Percentiles rank a stretch among this genome's conserved stretches.
Conservation (phyloP, 1,140 invertebrate genomes). For the Temnothorax nylanderi region DNA sequence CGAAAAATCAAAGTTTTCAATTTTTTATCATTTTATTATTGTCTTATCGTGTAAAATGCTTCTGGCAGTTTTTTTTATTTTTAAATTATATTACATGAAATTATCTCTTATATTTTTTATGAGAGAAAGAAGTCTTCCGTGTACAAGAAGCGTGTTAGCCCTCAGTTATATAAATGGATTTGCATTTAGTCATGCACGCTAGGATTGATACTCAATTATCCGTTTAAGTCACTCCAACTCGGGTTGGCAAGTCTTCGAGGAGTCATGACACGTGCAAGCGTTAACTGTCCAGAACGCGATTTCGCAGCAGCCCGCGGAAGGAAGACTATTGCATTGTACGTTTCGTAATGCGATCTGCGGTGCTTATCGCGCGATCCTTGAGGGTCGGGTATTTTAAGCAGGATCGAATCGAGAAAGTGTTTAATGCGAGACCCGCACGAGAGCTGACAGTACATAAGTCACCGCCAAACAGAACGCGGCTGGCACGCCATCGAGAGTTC, state of each 20-base stretch:
- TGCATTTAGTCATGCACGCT: constrained; percentile 26
- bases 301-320: constrained; percentile 67
- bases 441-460: constrained; percentile 61
- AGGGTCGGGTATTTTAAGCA: constrained; percentile 67
- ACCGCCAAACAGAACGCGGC: constrained; percentile 46
- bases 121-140: neutral
- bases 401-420: constrained; percentile 77
- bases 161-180: constrained; percentile 40
- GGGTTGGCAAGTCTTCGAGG: neutral
- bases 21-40: neutral
- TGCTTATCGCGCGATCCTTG: constrained; percentile 59
- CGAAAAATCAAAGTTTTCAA: neutral
- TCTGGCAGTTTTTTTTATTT: neutral
- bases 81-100: neutral
- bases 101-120: neutral
- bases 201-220: constrained; percentile 26
- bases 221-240: constrained; percentile 17
- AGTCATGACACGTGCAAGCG: constrained; percentile 25
- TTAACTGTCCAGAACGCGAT: constrained; percentile 38
- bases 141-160: neutral
- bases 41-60: neutral
- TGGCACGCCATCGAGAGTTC: constrained; percentile 42
- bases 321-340: constrained; percentile 66
- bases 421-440: constrained; percentile 64
- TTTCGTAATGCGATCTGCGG: constrained; percentile 66